These are phyloP conservation scores for Sebastes kiyomatsui DNA, from an alignment of 2,797 vertebrate genomes.

Conservation along the genomic window DNA sequence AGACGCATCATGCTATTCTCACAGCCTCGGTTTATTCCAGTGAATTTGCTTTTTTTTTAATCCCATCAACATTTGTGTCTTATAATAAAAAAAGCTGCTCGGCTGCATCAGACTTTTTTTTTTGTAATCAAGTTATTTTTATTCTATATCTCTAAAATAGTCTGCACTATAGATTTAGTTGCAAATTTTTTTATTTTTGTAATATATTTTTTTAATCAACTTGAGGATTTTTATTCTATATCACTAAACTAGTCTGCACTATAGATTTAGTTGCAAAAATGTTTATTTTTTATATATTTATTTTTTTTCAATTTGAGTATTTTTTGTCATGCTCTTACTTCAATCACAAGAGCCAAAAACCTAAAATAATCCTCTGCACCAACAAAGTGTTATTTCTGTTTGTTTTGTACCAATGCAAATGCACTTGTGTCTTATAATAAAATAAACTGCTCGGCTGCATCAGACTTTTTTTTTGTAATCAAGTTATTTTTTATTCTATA, in stretches of 20 bases:
- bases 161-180: neutral
- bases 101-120: neutral
- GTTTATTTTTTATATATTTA: no score
- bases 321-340: neutral
- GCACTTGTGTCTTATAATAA: neutral
- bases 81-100: neutral
- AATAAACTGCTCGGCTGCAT: neutral
- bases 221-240: neutral
- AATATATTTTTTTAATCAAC: no score
- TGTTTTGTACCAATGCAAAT: neutral
- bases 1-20: constrained; percentile 44
- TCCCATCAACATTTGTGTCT: neutral
- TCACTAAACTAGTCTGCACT: neutral
- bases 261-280: neutral
- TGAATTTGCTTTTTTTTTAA: neutral
- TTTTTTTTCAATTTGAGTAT: neutral
- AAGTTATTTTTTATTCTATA: no score
- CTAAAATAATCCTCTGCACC: neutral
- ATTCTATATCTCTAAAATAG: neutral
- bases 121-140: neutral
- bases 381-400: constrained; percentile 10
- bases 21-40: constrained; percentile 2
- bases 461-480: neutral
- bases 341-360: neutral
- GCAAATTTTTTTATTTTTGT: no score